Conservation (phyloP, 2,113 vertebrate genomes). For the Pachyramphus minor region DNA sequence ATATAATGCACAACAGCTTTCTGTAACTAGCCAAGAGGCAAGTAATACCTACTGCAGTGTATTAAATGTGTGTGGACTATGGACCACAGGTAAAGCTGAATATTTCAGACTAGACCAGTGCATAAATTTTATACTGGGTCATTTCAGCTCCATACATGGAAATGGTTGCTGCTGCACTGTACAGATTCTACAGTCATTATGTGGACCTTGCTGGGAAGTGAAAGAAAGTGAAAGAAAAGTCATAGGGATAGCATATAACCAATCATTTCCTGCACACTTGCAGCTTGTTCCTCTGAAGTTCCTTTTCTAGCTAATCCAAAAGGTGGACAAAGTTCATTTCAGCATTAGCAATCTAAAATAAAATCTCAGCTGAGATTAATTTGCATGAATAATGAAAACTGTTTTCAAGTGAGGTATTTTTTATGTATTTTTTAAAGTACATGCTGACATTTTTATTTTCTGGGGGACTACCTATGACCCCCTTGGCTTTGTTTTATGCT, state of each 20-base stretch:
- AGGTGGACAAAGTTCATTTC: not conserved
- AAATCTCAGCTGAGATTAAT: not conserved
- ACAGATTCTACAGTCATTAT: not conserved
- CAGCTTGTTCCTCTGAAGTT: not conserved
- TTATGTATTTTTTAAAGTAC: not conserved
- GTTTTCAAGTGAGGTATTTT: not conserved
- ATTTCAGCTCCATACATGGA: not conserved
- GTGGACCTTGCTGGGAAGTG: not conserved
- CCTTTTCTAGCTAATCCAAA: not conserved
- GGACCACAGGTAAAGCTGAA: not conserved
- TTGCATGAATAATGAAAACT: not conserved
- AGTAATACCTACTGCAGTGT: not conserved
- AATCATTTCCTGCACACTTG: not conserved
- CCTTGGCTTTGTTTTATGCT: not conserved
- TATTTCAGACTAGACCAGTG: not conserved
- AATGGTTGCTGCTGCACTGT: not conserved
- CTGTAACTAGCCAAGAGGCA: not conserved
- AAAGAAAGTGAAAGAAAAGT: not conserved
- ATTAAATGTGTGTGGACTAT: not conserved
- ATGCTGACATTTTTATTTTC: not conserved
- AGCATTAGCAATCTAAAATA: not conserved
- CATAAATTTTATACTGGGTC: not conserved
- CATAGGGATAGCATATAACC: rapidly evolving
- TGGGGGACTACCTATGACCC: not conserved
- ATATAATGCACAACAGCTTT: not conserved